A percentile compares a stretch with the other conserved stretches of the same genome.
These are phyloP conservation scores for human (Homo sapiens) DNA, from an alignment of 2,113 vertebrate species.

Conservation along the genomic window DNA sequence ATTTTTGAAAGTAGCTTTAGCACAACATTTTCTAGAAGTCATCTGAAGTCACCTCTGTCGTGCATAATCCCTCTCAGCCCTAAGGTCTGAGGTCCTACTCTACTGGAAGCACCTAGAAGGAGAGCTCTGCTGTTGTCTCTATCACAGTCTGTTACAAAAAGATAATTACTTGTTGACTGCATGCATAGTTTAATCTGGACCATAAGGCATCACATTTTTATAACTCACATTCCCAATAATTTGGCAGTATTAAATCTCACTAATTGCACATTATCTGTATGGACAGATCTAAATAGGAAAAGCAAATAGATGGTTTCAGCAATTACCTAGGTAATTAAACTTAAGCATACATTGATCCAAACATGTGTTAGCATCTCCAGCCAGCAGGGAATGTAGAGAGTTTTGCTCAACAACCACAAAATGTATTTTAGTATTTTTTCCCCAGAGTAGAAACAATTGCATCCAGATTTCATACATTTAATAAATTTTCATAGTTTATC, in stretches of 20 bases:
- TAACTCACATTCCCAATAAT: not conserved
- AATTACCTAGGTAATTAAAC: slow-evolving; percentile 58
- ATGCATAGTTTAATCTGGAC: not conserved
- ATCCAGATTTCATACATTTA: slow-evolving; percentile 3
- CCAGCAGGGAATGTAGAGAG: not conserved
- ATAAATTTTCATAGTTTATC: not conserved
- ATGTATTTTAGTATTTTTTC: not conserved
- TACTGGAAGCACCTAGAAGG: not conserved
- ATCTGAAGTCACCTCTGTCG: not conserved
- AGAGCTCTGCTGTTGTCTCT: not conserved
- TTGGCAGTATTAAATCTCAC: slow-evolving; percentile 30
- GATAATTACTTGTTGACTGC: not conserved
- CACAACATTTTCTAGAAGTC: not conserved
- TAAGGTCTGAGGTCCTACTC: not conserved
- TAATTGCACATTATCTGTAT: slow-evolving; percentile 38
- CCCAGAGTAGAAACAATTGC: not conserved
- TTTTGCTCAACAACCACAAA: not conserved
- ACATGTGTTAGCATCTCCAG: slow-evolving; percentile 8
- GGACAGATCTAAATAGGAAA: slow-evolving; percentile 49
- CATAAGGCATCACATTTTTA: slow-evolving; percentile 29
- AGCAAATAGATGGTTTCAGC: not conserved
- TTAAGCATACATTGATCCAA: slow-evolving; percentile 29
- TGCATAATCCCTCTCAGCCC: not conserved
- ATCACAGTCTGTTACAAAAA: not conserved
- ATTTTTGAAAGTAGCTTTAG: not conserved